Evolutionary conservation across 2,797 vertebrate genomes (phyloP).

Genomic region (Acanthurus tractus): DNA sequence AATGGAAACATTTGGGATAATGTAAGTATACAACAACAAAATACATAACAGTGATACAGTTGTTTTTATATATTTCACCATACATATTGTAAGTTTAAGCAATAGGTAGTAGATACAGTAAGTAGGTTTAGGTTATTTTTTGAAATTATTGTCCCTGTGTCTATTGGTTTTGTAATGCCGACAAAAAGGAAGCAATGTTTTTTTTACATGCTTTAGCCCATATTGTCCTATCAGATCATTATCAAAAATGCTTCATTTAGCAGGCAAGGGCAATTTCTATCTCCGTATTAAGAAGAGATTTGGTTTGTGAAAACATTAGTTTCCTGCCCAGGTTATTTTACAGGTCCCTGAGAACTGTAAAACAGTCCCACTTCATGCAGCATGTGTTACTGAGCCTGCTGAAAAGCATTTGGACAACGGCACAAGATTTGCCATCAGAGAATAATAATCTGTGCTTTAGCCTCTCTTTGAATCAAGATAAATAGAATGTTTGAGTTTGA

Average conservation of each 20-base stretch:
- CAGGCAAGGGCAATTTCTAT: neutral
- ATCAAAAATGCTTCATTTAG: neutral
- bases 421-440: conserved; percentile 25
- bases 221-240: neutral
- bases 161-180: too few species aligned
- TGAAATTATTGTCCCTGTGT: neutral
- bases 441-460: conserved; percentile 11
- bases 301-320: neutral
- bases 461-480: conserved; percentile 8
- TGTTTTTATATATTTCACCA: too few species aligned
- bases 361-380: conserved; percentile 2
- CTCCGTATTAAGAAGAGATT: neutral
- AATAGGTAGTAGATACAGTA: too few species aligned
- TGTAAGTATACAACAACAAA: too few species aligned
- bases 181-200: neutral
- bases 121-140: neutral
- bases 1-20: too few species aligned
- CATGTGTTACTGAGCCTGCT: conserved; percentile 25
- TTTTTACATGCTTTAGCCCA: neutral
- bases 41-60: too few species aligned
- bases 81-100: too few species aligned
- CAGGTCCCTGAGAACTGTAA: conserved; percentile 18
- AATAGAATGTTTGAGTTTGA: conserved; percentile 9
- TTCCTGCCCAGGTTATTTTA: conserved; percentile 20
- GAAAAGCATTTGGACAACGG: conserved; percentile 27